Evolutionary conservation across 2,888 invertebrate species (phyloP).

Genomic region (Oscheius myriophilus): DNA sequence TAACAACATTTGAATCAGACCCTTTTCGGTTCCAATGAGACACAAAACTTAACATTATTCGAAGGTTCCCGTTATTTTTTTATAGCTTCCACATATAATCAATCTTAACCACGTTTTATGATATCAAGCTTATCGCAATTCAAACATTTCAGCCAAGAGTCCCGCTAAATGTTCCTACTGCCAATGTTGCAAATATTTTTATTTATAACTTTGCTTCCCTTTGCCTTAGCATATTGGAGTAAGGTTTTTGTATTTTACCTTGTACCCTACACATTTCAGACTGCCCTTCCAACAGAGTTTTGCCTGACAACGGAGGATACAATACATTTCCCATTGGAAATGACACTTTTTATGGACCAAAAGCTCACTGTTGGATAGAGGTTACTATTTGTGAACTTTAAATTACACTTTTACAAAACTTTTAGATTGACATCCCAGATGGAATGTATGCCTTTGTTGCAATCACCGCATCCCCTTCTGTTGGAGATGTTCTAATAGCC

Average conservation of each 20-base stretch:
- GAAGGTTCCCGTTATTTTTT: too few relatives aligned
- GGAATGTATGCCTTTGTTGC: constrained; percentile 1
- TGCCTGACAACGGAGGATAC: neutral
- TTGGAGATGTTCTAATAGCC: neutral
- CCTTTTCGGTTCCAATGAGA: too few relatives aligned
- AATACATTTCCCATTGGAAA: constrained; percentile 9
- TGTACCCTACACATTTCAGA: neutral
- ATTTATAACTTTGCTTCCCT: neutral
- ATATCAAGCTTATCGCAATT: constrained; percentile 16
- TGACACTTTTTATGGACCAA: constrained; percentile 9
- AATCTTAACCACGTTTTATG: too few relatives aligned
- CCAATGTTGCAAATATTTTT: neutral
- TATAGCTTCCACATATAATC: too few relatives aligned
- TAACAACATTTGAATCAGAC: too few relatives aligned
- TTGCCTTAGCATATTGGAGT: constrained; percentile 13
- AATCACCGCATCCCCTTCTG: neutral
- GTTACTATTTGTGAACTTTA: neutral
- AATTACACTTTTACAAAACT: neutral
- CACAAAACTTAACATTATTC: too few relatives aligned
- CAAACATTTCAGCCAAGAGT: constrained; percentile 15
- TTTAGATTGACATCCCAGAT: constrained; percentile 8
- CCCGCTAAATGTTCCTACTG: neutral
- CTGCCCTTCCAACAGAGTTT: constrained; percentile 2
- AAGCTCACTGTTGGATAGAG: constrained; percentile 11
- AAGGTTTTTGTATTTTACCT: neutral